phyloP scores from a whole-genome alignment of 2,888 invertebrate genomes.

The Ferrisia virgata region DNA sequence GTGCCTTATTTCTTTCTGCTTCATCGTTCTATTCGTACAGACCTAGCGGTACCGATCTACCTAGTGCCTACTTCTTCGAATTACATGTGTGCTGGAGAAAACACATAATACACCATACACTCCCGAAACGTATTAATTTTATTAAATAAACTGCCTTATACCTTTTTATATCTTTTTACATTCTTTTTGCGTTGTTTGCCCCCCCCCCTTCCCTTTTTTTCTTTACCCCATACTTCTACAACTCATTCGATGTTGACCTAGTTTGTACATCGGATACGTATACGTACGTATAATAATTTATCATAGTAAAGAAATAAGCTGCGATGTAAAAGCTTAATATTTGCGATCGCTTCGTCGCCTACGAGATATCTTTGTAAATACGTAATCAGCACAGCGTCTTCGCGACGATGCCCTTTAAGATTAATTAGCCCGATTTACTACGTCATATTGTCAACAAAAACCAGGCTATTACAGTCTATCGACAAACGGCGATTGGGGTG shows the following conservation, averaged over 20 bases:
- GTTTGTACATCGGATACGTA: background rate
- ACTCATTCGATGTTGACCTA: background rate
- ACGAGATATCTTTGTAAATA: too few relatives aligned
- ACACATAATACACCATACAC: background rate
- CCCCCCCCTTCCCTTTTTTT: background rate
- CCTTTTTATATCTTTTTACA: background rate
- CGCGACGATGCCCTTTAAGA: too few relatives aligned
- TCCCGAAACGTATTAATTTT: background rate
- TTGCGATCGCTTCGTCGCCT: background rate
- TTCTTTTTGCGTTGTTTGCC: background rate
- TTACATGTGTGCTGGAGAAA: background rate
- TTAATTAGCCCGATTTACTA: too few relatives aligned
- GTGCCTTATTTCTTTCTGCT: too few relatives aligned
- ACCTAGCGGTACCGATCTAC: too few relatives aligned
- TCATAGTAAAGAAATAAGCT: background rate
- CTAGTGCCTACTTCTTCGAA: background rate
- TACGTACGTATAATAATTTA: background rate
- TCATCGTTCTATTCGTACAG: too few relatives aligned
- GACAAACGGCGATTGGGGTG: too few relatives aligned
- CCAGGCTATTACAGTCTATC: too few relatives aligned
- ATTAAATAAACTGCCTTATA: background rate
- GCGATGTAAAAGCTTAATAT: background rate
- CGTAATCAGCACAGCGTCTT: too few relatives aligned
- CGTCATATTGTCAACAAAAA: too few relatives aligned
- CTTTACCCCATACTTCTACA: background rate